Base-by-base conservation (phyloP, 2,888 invertebrate genomes). In the Dinocampus coccinellae region DNA sequence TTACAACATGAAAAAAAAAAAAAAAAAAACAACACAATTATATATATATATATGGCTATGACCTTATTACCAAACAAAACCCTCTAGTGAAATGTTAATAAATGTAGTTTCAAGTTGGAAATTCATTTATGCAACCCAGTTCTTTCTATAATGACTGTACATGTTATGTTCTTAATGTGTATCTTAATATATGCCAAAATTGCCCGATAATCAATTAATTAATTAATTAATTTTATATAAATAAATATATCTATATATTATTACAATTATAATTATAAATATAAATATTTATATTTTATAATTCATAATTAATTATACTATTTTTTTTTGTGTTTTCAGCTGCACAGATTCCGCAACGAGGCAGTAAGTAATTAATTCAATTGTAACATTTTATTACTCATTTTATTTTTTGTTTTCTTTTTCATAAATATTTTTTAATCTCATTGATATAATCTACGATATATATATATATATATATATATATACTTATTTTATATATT, bases 331-430 rank as follows among this genome's bases (percentile, higher is more conserved):
- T 90, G 90, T 91, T 90, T 93, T 82, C 93, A 94, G 94, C 94
- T 92, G 94, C 94, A 89, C 94, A 94, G 93, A 94, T 94, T 88
- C 94, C 94, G 88, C 94, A 94, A 91, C 93, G 94, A 91, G 94
- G 93, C 92, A 94, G 94, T 94, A 90, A 94, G 94, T 94, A 13
- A 24, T 47, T 9, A n/a, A 64, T 47, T 10, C 3, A 36, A 70
- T 36, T 36, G 58, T 58, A 22, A 55, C 36, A 36, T 58, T 55
- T 67, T 60, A 65, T 33, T 26, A 33, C 13, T 70, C 73, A 72
- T 70, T 64, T 71, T 60, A 55, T 58, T 71, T 74, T 67, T 69
- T 34, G 7, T 34, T 10, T 42, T 73, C 55, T n/a, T 58, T 3
- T 26, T 53, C 26, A 3, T 52, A 3, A 29, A 29, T 29, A 4